Conservation (phyloP, 2,113 vertebrate species). For the Dasypus novemcinctus region DNA sequence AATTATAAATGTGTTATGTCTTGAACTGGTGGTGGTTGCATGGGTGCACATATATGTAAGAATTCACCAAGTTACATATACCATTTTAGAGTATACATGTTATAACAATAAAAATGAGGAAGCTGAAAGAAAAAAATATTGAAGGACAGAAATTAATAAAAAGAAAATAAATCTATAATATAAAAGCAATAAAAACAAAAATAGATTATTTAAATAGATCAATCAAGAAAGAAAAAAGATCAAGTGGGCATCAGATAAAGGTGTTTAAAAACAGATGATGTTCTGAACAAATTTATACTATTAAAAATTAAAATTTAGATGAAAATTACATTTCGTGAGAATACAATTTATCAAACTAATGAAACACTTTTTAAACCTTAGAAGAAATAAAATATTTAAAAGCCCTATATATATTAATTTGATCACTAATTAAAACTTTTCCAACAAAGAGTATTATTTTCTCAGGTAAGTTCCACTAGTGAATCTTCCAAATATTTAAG, state of each 20-base stretch:
- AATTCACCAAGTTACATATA: neutral
- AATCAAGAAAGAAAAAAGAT: neutral
- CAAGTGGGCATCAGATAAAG: neutral
- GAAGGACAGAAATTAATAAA: constrained; percentile 19
- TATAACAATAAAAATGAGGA: neutral
- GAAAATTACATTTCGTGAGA: neutral
- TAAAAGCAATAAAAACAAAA: neutral
- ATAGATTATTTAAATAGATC: neutral
- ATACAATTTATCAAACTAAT: neutral
- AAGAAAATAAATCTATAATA: neutral
- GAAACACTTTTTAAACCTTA: neutral
- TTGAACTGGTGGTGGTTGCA: neutral
- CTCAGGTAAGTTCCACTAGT: neutral
- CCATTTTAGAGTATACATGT: neutral
- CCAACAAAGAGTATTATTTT: neutral
- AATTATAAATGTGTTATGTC: neutral
- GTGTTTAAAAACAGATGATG: neutral
- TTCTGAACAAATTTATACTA: neutral
- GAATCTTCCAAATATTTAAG: neutral
- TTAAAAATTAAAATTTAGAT: neutral
- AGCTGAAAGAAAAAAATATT: too few species aligned
- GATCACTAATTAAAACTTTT: neutral
- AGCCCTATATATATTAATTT: neutral
- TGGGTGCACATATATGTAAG: neutral
- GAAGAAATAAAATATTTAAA: neutral